These are phyloP conservation scores for Ptychochromis oligacanthus DNA, from an alignment of 2,113 vertebrate species.

Conservation along the genomic window DNA sequence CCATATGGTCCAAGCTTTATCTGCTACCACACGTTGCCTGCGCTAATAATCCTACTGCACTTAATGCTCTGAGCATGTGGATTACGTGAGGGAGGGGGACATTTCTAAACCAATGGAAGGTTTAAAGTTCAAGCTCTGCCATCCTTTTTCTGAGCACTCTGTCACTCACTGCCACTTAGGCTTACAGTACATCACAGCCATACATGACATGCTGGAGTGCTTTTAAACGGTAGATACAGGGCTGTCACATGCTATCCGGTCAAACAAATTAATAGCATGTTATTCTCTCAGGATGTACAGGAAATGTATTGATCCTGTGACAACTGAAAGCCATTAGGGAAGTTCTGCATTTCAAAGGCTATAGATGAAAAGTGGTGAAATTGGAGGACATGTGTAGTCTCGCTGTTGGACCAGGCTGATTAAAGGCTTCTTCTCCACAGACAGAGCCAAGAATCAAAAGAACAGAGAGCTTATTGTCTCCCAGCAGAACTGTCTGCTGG, in stretches of 20 bases:
- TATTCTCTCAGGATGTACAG: slow-evolving; percentile 49
- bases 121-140: slow-evolving; percentile 51
- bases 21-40: slow-evolving; percentile 1
- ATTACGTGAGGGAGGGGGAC: slow-evolving; percentile 27
- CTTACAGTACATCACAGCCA: slow-evolving; percentile 30
- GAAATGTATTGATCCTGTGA: slow-evolving; percentile 58
- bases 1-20: slow-evolving; percentile 37
- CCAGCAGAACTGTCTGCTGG: slow-evolving; percentile 42
- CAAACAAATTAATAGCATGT: slow-evolving; percentile 40
- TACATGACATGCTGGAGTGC: neutral
- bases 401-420: slow-evolving; percentile 42
- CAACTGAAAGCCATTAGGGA: slow-evolving; percentile 58
- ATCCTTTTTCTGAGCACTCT: neutral
- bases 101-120: slow-evolving; percentile 27
- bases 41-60: slow-evolving; percentile 55
- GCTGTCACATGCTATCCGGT: neutral
- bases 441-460: slow-evolving; percentile 56
- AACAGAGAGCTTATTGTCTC: slow-evolving; percentile 57
- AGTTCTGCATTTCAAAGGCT: slow-evolving; percentile 66
- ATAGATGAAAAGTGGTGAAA: slow-evolving; percentile 57
- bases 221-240: slow-evolving; percentile 10
- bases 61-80: slow-evolving; percentile 37
- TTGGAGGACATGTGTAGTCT: slow-evolving; percentile 52
- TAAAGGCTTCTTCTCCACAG: slow-evolving; percentile 57
- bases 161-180: slow-evolving; percentile 26